These are phyloP conservation scores for Xiphorhynchus erythropygius DNA, from an alignment of 2,797 vertebrate genomes.

Conservation along the genomic window DNA sequence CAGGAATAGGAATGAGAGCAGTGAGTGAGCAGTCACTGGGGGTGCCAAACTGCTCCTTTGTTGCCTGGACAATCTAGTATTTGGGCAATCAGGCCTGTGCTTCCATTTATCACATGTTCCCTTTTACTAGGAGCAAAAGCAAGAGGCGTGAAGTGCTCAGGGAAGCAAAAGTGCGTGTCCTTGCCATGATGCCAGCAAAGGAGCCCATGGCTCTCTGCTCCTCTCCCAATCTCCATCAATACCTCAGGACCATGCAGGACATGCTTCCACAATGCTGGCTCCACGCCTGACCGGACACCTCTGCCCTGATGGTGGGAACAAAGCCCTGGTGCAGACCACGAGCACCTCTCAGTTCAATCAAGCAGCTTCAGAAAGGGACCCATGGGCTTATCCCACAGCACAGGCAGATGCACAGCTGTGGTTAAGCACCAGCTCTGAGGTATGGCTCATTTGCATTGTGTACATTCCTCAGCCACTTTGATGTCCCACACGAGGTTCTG, in stretches of 20 bases:
- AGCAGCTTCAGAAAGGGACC: background rate
- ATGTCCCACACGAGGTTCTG: background rate
- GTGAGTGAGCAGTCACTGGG: accelerated
- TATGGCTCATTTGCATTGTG: background rate
- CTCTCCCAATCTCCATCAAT: background rate
- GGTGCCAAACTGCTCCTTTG: background rate
- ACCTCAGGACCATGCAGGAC: background rate
- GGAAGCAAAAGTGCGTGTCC: background rate
- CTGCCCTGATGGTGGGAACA: background rate
- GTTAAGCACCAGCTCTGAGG: constrained; percentile 15
- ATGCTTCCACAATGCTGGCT: background rate
- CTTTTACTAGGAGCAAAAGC: background rate
- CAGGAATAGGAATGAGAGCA: background rate
- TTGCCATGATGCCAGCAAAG: accelerated
- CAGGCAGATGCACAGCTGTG: background rate
- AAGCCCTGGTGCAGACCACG: accelerated
- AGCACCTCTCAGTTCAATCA: background rate
- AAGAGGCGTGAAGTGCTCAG: accelerated
- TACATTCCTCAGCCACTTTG: background rate
- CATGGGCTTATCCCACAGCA: background rate
- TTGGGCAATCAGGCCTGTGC: background rate
- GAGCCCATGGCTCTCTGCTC: accelerated
- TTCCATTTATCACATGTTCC: background rate
- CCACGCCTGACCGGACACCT: background rate
- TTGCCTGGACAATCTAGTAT: accelerated